A percentile compares a stretch with the other conserved stretches of the same genome.
Conservation (phyloP, 2,113 vertebrate genomes). For the Lepus europaeus region DNA sequence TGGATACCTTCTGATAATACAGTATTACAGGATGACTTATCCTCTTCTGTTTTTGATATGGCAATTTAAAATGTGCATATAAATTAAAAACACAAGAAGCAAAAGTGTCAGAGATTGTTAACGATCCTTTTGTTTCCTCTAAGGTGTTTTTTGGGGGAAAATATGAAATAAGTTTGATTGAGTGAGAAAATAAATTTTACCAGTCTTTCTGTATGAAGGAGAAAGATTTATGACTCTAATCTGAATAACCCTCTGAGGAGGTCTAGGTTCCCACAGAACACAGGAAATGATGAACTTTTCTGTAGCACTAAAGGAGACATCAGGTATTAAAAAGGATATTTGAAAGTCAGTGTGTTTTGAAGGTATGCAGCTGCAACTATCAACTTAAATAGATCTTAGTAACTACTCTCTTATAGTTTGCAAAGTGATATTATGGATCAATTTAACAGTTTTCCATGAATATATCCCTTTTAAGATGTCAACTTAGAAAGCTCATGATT, state of each 20-base stretch:
- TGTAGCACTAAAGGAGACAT: constrained; percentile 70
- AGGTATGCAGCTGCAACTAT: constrained; percentile 78
- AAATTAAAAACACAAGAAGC: constrained; percentile 70
- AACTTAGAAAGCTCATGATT: constrained; percentile 53
- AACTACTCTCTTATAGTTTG: constrained; percentile 75
- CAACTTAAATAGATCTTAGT: constrained; percentile 72
- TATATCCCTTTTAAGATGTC: constrained; percentile 59
- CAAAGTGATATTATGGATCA: constrained; percentile 61
- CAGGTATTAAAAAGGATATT: constrained; percentile 82
- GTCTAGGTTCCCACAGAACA: constrained; percentile 81
- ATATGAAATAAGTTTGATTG: constrained; percentile 76
- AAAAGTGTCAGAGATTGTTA: constrained; percentile 69
- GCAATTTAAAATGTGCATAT: constrained; percentile 69
- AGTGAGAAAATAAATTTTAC: constrained; percentile 80
- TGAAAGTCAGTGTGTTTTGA: constrained; percentile 81
- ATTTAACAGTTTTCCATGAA: constrained; percentile 57
- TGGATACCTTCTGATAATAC: constrained; percentile 50
- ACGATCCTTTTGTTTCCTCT: constrained; percentile 36
- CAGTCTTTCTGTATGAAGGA: constrained; percentile 69
- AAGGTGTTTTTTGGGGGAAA: constrained; percentile 59
- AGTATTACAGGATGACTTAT: constrained; percentile 29
- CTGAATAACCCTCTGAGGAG: constrained; percentile 82
- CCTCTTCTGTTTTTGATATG: constrained; percentile 66
- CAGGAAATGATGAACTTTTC: constrained; percentile 83
- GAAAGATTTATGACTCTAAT: constrained; percentile 86